Conservation (phyloP, 1,140 invertebrate genomes). For the Adelges cooleyi region DNA sequence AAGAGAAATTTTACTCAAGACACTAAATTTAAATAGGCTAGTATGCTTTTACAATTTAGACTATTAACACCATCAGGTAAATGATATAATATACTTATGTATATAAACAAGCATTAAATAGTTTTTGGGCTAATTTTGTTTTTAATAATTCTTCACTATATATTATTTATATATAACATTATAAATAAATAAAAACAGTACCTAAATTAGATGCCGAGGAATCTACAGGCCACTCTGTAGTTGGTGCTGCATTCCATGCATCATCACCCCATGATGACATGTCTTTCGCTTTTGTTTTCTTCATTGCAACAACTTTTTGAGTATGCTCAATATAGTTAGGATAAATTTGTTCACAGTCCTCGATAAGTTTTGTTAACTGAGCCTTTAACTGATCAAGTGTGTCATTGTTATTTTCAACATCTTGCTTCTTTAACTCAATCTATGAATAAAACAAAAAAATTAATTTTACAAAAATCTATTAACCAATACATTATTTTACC, state of each 20-base stretch:
- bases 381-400: slow-evolving; percentile 54
- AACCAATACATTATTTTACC: slow-evolving; percentile 39
- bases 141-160: no score
- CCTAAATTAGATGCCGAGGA: not conserved
- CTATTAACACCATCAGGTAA: no score
- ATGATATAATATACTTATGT: no score
- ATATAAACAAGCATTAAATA: no score
- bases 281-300: slow-evolving; percentile 20
- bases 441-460: slow-evolving; percentile 28
- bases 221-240: slow-evolving; percentile 34
- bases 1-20: no score
- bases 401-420: slow-evolving; percentile 50
- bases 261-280: slow-evolving; percentile 31
- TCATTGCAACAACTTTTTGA: slow-evolving; percentile 38
- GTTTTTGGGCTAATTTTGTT: no score
- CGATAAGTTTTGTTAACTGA: slow-evolving; percentile 44
- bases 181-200: not conserved
- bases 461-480: no score
- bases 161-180: not conserved
- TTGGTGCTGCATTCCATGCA: slow-evolving; percentile 36
- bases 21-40: no score
- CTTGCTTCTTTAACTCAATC: slow-evolving; percentile 27
- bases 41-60: no score
- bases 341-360: slow-evolving; percentile 51
- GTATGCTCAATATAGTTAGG: slow-evolving; percentile 46